Evolutionary conservation across 1,140 invertebrate genomes (phyloP).

Genomic region (Trichogramma pretiosum): DNA sequence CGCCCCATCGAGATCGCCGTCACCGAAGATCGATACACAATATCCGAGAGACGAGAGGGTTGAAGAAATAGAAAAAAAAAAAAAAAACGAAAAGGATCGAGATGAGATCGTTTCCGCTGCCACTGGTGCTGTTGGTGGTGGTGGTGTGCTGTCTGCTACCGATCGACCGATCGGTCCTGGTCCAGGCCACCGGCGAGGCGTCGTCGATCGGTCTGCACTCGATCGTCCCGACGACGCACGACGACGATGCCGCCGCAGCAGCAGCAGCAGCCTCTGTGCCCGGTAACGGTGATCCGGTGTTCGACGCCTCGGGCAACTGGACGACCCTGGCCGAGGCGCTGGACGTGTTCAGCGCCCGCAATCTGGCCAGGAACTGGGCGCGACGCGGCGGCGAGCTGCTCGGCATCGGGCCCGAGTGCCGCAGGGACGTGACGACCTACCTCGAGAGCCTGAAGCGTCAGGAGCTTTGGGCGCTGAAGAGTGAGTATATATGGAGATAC

Average conservation of each 20-base stretch:
- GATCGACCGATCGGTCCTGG: neutral
- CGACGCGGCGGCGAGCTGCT: conserved; percentile 23
- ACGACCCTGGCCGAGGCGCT: conserved; percentile 37
- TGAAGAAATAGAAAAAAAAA: too few species aligned
- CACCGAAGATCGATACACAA: too few species aligned
- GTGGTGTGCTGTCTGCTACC: neutral
- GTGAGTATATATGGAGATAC: too few species aligned
- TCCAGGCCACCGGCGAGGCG: conserved; percentile 2
- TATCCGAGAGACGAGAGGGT: too few species aligned
- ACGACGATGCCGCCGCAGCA: neutral
- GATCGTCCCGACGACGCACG: conserved; percentile 1
- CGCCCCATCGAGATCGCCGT: too few species aligned
- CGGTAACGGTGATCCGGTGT: neutral
- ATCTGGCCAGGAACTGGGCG: conserved; percentile 39
- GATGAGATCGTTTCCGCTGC: neutral
- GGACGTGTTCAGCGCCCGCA: conserved; percentile 43
- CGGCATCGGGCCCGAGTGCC: conserved; percentile 44
- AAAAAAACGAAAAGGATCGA: too few species aligned
- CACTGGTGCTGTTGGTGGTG: neutral
- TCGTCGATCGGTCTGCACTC: neutral
- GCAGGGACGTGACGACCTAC: conserved; percentile 53
- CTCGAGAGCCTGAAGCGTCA: conserved; percentile 52
- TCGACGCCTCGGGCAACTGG: conserved; percentile 23
- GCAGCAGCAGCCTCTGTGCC: neutral
- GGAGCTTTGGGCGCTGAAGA: conserved; percentile 64